phyloP scores from a whole-genome alignment of 2,888 invertebrate species.

The Punctoribates punctum region DNA sequence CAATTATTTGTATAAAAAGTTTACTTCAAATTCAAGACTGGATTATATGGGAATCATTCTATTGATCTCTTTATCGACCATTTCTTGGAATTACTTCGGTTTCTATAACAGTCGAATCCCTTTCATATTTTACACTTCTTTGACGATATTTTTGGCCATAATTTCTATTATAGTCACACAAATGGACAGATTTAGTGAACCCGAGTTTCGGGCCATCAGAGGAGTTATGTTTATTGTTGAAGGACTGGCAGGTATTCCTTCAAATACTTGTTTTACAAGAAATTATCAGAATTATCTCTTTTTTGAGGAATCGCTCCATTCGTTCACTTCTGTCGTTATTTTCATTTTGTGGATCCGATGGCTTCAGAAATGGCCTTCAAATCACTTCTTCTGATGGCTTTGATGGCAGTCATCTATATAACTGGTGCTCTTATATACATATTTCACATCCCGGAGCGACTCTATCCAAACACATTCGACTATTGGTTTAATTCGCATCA shows the following conservation, averaged over 20 bases:
- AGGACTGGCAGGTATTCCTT: not conserved
- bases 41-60: conserved; percentile 99
- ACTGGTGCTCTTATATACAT: conserved; percentile 95
- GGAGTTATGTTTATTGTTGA: not conserved
- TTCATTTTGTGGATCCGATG: not conserved
- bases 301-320: not conserved
- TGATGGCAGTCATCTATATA: conserved; percentile 94
- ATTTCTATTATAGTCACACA: conserved; percentile 6
- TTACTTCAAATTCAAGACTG: conserved; percentile 59
- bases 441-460: conserved; percentile 89
- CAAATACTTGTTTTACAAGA: not conserved
- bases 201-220: not conserved
- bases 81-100: conserved; percentile 99
- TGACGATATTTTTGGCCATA: not conserved
- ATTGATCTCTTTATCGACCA: conserved; percentile 97
- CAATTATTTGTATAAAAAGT: not conserved
- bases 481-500: conserved; percentile 99
- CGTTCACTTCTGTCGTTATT: not conserved
- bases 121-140: not conserved
- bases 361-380: not conserved
- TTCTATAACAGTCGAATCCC: conserved; percentile 61
- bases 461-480: conserved; percentile 83
- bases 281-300: not conserved
- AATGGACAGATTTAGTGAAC: conserved; percentile 12
- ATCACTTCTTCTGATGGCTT: conserved; percentile 54